Evolutionary conservation across 1,140 invertebrate species (phyloP).

Genomic region (Heliconius melpomene): DNA sequence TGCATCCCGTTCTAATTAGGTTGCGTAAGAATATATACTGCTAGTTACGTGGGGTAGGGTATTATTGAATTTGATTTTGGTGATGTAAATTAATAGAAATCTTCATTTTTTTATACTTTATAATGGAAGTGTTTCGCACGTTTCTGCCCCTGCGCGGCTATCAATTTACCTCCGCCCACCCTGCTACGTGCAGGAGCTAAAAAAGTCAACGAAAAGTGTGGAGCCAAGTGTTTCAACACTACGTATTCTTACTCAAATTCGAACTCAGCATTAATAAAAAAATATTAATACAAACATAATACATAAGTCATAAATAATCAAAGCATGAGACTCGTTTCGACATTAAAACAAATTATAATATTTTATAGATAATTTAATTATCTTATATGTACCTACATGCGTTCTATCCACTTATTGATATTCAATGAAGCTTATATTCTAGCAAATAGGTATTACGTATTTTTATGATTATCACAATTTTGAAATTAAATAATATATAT

Average conservation of each 20-base stretch:
- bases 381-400: background rate
- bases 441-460: background rate
- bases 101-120: too few species aligned
- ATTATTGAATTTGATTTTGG: background rate
- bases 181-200: too few species aligned
- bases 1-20: conserved; percentile 45
- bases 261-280: background rate
- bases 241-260: too few species aligned
- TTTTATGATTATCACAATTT: too few species aligned
- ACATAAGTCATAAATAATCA: background rate
- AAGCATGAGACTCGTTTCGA: conserved; percentile 1
- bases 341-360: conserved; percentile 8
- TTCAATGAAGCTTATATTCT: background rate
- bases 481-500: too few species aligned
- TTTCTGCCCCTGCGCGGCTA: too few species aligned
- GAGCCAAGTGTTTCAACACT: too few species aligned
- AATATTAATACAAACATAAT: background rate
- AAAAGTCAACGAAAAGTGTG: too few species aligned
- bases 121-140: too few species aligned
- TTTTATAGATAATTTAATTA: conserved; percentile 13
- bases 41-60: background rate
- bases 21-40: conserved; percentile 31
- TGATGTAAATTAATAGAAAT: too few species aligned
- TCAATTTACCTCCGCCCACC: too few species aligned
- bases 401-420: background rate